Conservation (phyloP, 2,797 vertebrate species). For the Microctenopoma lineatum region DNA sequence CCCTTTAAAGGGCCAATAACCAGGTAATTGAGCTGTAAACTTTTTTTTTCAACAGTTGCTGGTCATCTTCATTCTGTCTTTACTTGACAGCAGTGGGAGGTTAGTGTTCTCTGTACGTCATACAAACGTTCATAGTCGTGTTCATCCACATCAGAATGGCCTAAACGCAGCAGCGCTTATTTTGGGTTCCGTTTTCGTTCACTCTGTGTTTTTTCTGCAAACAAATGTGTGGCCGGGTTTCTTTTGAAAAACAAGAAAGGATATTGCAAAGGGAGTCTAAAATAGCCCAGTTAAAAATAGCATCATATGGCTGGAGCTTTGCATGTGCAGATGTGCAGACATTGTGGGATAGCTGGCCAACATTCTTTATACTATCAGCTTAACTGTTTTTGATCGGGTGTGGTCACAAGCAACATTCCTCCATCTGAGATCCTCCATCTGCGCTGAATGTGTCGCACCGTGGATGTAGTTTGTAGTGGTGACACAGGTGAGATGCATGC, state of each 20-base stretch:
- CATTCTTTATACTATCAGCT: not conserved
- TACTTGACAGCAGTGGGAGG: not conserved
- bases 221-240: not conserved
- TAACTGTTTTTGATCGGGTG: not conserved
- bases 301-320: not conserved
- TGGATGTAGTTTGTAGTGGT: constrained; percentile 38
- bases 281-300: constrained; percentile 54
- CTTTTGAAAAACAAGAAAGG: not conserved
- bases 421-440: constrained; percentile 10
- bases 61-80: not conserved
- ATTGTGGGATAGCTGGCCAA: not conserved
- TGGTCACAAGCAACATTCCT: not conserved
- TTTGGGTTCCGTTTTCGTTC: constrained; percentile 16
- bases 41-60: not conserved
- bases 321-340: not conserved
- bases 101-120: not conserved
- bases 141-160: constrained; percentile 12
- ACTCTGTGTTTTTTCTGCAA: not conserved
- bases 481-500: constrained; percentile 51
- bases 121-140: not conserved
- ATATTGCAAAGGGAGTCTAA: constrained; percentile 1
- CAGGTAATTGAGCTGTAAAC: constrained; percentile 11
- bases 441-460: constrained; percentile 37
- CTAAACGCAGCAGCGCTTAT: not conserved
- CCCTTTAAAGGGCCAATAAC: constrained; percentile 31